Evolutionary conservation across 2,797 vertebrate genomes (phyloP).

Genomic region (Cheirogaleus major): DNA sequence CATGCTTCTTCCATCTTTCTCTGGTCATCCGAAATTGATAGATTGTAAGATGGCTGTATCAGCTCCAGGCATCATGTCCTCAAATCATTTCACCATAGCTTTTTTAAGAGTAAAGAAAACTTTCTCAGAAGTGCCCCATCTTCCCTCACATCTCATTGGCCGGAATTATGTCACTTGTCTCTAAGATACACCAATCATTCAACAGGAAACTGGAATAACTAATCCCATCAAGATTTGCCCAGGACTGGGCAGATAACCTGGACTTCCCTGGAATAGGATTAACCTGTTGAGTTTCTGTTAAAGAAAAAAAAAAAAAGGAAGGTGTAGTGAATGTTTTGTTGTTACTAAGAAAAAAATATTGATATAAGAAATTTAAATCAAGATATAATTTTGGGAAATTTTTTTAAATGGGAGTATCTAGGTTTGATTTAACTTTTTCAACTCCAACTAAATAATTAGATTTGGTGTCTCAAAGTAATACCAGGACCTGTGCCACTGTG

Average conservation of each 20-base stretch:
- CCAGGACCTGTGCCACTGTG: not conserved
- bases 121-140: not conserved
- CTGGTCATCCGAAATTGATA: not conserved
- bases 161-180: not conserved
- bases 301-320: not conserved
- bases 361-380: not conserved
- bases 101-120: slow-evolving; percentile 12
- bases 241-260: not conserved
- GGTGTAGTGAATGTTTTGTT: not conserved
- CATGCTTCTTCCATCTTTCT: not conserved
- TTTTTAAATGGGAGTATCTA: not conserved
- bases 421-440: not conserved
- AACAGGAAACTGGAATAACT: not conserved
- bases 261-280: not conserved
- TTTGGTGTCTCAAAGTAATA: not conserved
- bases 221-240: not conserved
- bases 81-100: not conserved
- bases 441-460: slow-evolving; percentile 22
- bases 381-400: not conserved
- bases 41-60: not conserved
- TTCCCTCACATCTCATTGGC: not conserved
- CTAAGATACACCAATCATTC: not conserved
- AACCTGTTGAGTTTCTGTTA: not conserved
- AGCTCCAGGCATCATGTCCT: not conserved
- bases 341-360: not conserved